Conservation (phyloP, 2,113 vertebrate species). For the Orientallactaga bullata region DNA sequence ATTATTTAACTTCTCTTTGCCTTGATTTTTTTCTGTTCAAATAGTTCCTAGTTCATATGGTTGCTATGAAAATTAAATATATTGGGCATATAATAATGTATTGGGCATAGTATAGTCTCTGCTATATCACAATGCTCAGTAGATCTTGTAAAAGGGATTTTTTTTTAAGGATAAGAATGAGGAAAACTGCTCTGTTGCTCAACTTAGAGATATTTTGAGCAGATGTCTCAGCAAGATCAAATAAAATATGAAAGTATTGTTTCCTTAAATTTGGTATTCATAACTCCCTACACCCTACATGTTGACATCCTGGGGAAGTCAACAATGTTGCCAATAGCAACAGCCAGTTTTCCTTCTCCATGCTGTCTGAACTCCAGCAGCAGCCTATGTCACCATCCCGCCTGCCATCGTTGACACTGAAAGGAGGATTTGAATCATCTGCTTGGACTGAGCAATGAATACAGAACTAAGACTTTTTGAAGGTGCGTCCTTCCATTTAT, state of each 20-base stretch:
- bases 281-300: background rate
- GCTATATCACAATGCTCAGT: background rate
- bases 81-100: too few relatives aligned
- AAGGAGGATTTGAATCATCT: background rate
- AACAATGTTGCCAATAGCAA: background rate
- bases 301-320: background rate
- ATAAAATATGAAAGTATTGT: background rate
- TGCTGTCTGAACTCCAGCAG: background rate
- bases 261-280: background rate
- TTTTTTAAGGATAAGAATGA: background rate
- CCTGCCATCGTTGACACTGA: background rate
- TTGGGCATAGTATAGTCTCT: background rate
- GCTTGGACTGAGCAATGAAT: background rate
- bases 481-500: background rate
- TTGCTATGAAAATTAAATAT: slow-evolving; percentile 30
- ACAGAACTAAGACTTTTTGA: background rate
- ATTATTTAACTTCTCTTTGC: background rate
- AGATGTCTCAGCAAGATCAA: background rate
- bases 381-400: background rate
- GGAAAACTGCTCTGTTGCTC: background rate
- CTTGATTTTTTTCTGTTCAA: background rate
- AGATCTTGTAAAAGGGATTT: background rate
- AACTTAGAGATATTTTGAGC: background rate
- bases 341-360: background rate
- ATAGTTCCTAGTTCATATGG: background rate